Base-by-base conservation (phyloP, 1,140 invertebrate genomes). In the Conus ventricosus region DNA sequence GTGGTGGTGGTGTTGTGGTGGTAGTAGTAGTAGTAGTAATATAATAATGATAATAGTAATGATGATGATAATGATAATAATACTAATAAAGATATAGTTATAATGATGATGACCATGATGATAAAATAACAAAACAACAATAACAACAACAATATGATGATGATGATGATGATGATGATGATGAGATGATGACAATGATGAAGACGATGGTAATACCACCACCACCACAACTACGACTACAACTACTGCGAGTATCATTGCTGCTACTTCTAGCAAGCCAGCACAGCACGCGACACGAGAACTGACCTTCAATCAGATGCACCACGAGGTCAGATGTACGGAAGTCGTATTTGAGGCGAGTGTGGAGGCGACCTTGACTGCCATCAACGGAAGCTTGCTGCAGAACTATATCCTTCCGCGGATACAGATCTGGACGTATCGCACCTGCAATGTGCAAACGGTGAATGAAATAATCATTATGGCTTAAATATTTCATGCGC, bases 331-430 rank as follows among this genome's bases (percentile, higher is more conserved):
- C 98, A 39, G 97, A 98, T 91, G 97, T 96, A 94, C 98, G 97
- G 92, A 98, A 98, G 95, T 98, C 98, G 92, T 98, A 98, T 91
- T 97, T 98, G 10, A 98, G 95, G n/a, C 97, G 96, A 90, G 98
- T 96, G 93, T 98, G 98, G 88, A 98, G 96, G 76, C 97, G 96
- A 53, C 98, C 98, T 13, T 98, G 95, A 83, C 96, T 96, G 27
- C 96, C 91, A 63, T 94, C 94, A 53, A 93, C 83, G 10, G 94
- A 94, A 11, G 93, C 92, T 85, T 95, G 95, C 67, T 95, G 93
- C 23, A 95, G 90, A 11, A 95, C 94, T 15, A 94, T 93, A 82
- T 95, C 95, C 87, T 95, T 94, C 25, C 94, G 89, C 67, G 94
- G 95, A 95, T 98, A 98, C 6, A 98, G 96, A 93, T 98, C 97